A percentile compares a stretch with the other conserved stretches of the same genome.
These are phyloP conservation scores for Achatina immaculata DNA, from an alignment of 1,140 invertebrate species.

Conservation along the genomic window DNA sequence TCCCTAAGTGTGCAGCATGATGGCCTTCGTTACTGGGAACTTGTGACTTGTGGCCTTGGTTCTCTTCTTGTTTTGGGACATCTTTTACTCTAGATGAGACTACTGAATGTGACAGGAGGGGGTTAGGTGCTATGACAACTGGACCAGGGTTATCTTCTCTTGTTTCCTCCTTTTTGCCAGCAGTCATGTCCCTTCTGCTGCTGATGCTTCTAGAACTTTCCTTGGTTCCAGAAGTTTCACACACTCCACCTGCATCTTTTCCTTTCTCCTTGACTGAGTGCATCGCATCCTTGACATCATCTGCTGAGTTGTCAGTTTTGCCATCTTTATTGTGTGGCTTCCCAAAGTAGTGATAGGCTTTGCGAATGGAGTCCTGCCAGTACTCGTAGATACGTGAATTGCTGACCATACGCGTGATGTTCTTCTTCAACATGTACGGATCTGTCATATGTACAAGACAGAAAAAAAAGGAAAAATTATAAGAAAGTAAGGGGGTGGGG, in stretches of 20 bases:
- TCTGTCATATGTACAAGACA: constrained; percentile 62
- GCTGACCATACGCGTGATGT: constrained; percentile 71
- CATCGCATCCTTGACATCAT: not conserved
- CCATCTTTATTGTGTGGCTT: constrained; percentile 62
- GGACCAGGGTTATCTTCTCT: not conserved
- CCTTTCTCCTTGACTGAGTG: not conserved
- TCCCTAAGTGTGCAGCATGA: not conserved
- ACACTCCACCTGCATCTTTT: too few species aligned
- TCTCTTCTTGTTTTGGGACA: not conserved
- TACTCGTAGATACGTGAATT: constrained; percentile 72
- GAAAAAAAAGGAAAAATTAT: not conserved
- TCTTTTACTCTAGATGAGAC: not conserved
- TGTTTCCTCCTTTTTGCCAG: not conserved
- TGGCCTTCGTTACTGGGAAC: not conserved
- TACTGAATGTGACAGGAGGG: not conserved
- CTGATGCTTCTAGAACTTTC: too few species aligned
- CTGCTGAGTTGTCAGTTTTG: not conserved
- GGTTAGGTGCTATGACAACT: constrained; percentile 6
- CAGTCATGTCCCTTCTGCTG: not conserved
- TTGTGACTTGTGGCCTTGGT: not conserved
- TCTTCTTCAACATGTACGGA: constrained; percentile 72
- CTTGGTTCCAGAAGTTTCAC: too few species aligned
- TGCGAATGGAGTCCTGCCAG: constrained; percentile 70
- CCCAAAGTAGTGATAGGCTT: constrained; percentile 72
- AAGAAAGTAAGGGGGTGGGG: not conserved